Evolutionary conservation across 2,113 vertebrate genomes (phyloP).

Genomic region (Mesembrinibis cayennensis): DNA sequence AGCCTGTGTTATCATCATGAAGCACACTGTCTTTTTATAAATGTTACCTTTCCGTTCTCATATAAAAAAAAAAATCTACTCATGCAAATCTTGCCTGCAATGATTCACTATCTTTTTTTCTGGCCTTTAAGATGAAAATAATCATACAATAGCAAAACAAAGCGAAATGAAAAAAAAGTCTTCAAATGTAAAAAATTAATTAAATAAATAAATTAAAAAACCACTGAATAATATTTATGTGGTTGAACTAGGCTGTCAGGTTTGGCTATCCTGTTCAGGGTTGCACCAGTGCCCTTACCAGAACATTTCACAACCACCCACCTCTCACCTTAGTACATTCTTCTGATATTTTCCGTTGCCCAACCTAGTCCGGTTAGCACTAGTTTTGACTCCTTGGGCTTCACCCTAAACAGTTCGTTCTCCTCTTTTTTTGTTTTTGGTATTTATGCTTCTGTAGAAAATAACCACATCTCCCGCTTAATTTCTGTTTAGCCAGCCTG

Average conservation of each 20-base stretch:
- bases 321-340: background rate
- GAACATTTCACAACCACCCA: background rate
- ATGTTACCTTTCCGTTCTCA: background rate
- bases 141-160: background rate
- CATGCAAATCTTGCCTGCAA: background rate
- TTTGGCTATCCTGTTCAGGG: background rate
- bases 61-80: background rate
- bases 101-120: background rate
- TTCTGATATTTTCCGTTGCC: background rate
- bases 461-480: background rate
- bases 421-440: background rate
- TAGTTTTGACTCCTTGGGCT: background rate
- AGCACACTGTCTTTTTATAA: background rate
- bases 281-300: background rate
- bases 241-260: background rate
- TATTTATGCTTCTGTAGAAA: background rate
- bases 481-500: background rate
- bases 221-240: background rate
- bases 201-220: background rate
- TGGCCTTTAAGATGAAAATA: background rate
- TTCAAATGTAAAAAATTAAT: background rate
- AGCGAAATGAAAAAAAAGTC: background rate
- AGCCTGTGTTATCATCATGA: background rate
- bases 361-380: background rate
- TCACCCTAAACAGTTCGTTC: background rate